Base-by-base conservation (phyloP, 1,140 invertebrate genomes). In the Drosophila melanica region DNA sequence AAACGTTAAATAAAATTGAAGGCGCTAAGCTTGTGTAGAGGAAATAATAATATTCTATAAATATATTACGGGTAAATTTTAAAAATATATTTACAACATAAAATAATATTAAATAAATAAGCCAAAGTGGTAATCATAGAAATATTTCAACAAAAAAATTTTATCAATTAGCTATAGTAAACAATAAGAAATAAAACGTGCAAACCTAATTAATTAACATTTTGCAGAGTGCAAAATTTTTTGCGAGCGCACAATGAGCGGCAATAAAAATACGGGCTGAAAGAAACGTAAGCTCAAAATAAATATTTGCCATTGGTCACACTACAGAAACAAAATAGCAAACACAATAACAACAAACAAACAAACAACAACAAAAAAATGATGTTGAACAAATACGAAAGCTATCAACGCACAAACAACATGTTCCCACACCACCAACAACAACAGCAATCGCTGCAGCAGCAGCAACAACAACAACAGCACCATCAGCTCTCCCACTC, bases 381-480 rank as follows among this genome's bases (percentile, higher is more conserved):
- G 86, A 86, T 86, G 79, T 81, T 87, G 64, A 84, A 90, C 64
- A 87, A 90, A 79, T 79, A 89, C 87, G 82, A 85, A 58, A 78
- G 66, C 27, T 90, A 84, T 60, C 82, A 87, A 84, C 76, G 79
- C 68, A 79, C 84, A 77, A 80, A 70, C 78, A 82, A 79, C 74
- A 86, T 86, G 79, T 82, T 87, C 62, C 87, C 79, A 48, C 86
- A 79, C 33, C 81, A 79, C 11, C 78, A 77, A 51, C 59, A 58
- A 65, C 74, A 50, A 9, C 70, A 60, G 41, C 66, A 69, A 48
- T 62, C 60, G 3, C 80, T 77, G 16, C 53, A 33, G 1, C 57
- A 64, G 1, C 77, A 57, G 16, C 65, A 57, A 3, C 63, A 59
- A 4, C 63, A 27, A 0, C 27, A 27, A 0, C 27, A 27, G 1